Base-by-base conservation (phyloP, 2,888 invertebrate genomes). In the Rhagonycha lutea region DNA sequence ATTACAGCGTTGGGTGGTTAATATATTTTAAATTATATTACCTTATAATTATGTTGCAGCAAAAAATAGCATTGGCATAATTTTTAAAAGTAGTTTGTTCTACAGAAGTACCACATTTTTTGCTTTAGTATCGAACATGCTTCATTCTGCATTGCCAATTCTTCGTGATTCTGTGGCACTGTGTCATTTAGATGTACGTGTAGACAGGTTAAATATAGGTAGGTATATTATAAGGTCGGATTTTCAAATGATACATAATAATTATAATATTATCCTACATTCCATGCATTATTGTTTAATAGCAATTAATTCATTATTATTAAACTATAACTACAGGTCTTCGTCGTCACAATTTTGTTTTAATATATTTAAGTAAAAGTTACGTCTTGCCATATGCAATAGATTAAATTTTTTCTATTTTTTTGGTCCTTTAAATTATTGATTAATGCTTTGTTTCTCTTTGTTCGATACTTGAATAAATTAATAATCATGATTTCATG, bases 141-240 rank as follows among this genome's bases (percentile, higher is more conserved):
- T 63, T 63, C 29, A 63, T 29, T 18, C 63, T 70, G 63, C 62
- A 70, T 23, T 70, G 62, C 32, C 62, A 70, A 70, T 70, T 63
- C 63, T 23, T 70, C 70, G 62, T 32, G 70, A 63, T 70, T 70
- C 23, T 62, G 63, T 70, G 62, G 70, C 70, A 70, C 63, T 63
- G 32, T 70, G 62, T 70, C 32, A 70, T 70, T 70, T 70, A 18
- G 47, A 68, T 14, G 29, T 70, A 70, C 70, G 62, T 23, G 70
- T 63, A 70, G 70, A 70, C 70, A 70, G 26, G 32, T 70, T 70
- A 70, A 70, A 70, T 70, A 70, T 32, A 47, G 47, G 47, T 47
- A 47, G 47, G 47, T 47, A 63, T 14, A 63, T 32, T 23, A 62
- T 65, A 23, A n/a, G 23, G 5, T n/a, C 26, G 18, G 12, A 24